These are phyloP conservation scores for Apis florea DNA, from an alignment of 1,140 invertebrate genomes.

Conservation along the genomic window DNA sequence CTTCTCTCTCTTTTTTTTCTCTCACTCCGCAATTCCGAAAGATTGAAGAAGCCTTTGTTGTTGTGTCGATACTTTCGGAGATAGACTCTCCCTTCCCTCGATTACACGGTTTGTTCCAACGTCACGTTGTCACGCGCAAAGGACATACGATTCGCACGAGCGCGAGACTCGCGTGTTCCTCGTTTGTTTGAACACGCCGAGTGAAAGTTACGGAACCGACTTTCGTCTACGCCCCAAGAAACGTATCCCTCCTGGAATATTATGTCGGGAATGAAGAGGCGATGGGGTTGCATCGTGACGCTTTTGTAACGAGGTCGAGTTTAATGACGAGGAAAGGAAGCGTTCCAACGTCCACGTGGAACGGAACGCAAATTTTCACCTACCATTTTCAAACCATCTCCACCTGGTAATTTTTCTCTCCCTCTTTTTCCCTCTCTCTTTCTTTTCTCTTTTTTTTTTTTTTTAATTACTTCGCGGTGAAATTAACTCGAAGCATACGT, in stretches of 20 bases:
- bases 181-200: conserved; percentile 1
- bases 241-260: neutral
- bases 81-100: too few species aligned
- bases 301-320: conserved; percentile 24
- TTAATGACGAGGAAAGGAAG: conserved; percentile 23
- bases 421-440: too few species aligned
- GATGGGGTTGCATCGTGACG: conserved; percentile 1
- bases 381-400: neutral
- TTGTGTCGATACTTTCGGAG: too few species aligned
- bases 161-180: neutral
- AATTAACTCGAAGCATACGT: neutral
- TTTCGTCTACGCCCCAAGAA: conserved; percentile 18
- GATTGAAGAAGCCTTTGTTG: too few species aligned
- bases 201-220: conserved; percentile 28
- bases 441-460: rapidly evolving
- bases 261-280: conserved; percentile 18
- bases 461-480: neutral
- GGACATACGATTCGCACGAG: neutral
- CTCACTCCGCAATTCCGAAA: too few species aligned
- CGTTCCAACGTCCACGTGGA: neutral
- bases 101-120: too few species aligned
- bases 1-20: too few species aligned
- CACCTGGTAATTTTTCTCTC: neutral
- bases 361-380: conserved; percentile 12
- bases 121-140: neutral